A percentile compares a stretch with the other conserved stretches of the same genome.
Evolutionary conservation across 2,888 invertebrate genomes (phyloP).

Genomic region (Idaea aversata): DNA sequence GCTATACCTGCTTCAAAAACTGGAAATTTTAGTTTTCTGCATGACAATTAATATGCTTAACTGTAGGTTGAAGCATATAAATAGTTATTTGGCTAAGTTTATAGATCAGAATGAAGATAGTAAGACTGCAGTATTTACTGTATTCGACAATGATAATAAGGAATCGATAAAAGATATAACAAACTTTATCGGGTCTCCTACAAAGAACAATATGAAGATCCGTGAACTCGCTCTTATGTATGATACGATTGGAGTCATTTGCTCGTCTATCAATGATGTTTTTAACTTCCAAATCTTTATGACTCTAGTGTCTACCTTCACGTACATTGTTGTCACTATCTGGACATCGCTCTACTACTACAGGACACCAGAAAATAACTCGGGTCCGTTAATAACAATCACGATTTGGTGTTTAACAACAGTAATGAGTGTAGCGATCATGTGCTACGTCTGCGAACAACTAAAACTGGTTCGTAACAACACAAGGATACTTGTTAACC

Average conservation of each 20-base stretch:
- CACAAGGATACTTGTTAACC: conserved; percentile 52
- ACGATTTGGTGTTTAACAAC: conserved; percentile 46
- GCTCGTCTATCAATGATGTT: conserved; percentile 44
- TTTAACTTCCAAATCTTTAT: conserved; percentile 60
- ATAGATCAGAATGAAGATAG: conserved; percentile 35
- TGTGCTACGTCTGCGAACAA: conserved; percentile 51
- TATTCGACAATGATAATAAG: conserved; percentile 29
- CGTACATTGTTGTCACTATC: conserved; percentile 50
- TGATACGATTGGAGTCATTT: conserved; percentile 47
- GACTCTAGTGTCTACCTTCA: conserved; percentile 52
- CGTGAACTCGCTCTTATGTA: conserved; percentile 48
- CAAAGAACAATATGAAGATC: conserved; percentile 43
- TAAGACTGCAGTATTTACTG: conserved; percentile 34
- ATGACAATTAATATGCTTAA: conserved; percentile 44
- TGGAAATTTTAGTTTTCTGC: conserved; percentile 49
- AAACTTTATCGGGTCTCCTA: conserved; percentile 38
- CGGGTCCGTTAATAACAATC: conserved; percentile 37
- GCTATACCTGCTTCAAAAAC: conserved; percentile 42
- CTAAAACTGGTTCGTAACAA: conserved; percentile 42
- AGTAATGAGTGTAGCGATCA: conserved; percentile 39
- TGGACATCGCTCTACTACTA: conserved; percentile 51
- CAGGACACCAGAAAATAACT: conserved; percentile 30
- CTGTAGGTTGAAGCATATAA: conserved; percentile 42
- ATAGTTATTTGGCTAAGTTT: conserved; percentile 43
- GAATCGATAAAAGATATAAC: conserved; percentile 24